These are phyloP conservation scores for Margaritifera margaritifera DNA, from an alignment of 2,888 invertebrate species.

Conservation along the genomic window DNA sequence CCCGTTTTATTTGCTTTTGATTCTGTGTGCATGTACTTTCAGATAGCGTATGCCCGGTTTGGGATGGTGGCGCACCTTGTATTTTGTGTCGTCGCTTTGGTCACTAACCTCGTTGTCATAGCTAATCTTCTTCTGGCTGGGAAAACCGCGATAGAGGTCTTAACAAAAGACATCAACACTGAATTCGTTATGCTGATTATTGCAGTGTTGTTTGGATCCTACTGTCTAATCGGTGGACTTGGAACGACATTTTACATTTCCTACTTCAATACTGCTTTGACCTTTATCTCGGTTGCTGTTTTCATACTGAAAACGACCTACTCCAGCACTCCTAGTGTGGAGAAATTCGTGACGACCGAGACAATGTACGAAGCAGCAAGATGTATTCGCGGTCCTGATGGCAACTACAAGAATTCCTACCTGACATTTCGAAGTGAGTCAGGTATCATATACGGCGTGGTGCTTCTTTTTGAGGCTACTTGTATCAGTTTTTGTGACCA, in stretches of 20 bases:
- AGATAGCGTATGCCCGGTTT: conserved; percentile 62
- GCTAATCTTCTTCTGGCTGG: conserved; percentile 56
- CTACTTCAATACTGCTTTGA: conserved; percentile 65
- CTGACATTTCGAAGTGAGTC: conserved; percentile 55
- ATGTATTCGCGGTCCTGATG: conserved; percentile 49
- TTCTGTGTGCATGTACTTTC: conserved; percentile 6
- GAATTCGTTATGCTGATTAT: conserved; percentile 60
- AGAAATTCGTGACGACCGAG: conserved; percentile 27
- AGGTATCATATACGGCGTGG: conserved; percentile 53
- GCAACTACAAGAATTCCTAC: conserved; percentile 50
- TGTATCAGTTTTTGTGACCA: conserved; percentile 57
- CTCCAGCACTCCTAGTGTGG: conserved; percentile 13
- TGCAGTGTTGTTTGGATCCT: conserved; percentile 61
- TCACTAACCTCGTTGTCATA: conserved; percentile 58
- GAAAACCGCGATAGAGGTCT: conserved; percentile 50
- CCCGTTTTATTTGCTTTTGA: no score
- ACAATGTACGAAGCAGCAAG: conserved; percentile 45
- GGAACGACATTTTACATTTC: conserved; percentile 70
- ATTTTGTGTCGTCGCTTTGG: conserved; percentile 57
- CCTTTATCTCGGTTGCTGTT: conserved; percentile 54
- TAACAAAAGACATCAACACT: conserved; percentile 55
- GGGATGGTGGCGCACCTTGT: conserved; percentile 56
- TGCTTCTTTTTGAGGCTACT: conserved; percentile 44
- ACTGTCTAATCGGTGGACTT: conserved; percentile 62
- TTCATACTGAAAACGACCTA: conserved; percentile 54